A percentile compares a stretch with the other conserved stretches of the same genome.
Conservation (phyloP, 2,797 vertebrate species). For the Thaleichthys pacificus region DNA sequence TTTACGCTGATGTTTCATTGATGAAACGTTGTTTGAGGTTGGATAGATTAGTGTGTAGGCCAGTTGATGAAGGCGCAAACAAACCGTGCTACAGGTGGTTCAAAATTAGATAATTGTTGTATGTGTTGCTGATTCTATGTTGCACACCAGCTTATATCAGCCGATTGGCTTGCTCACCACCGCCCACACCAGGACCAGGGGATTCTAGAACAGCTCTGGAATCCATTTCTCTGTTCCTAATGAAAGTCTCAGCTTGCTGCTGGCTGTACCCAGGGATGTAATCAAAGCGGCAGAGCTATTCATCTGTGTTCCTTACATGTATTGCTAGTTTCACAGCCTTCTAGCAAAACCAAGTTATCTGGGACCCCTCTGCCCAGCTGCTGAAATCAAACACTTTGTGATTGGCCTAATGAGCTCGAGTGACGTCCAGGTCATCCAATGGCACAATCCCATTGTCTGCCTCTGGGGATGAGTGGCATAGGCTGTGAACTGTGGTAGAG, state of each 20-base stretch:
- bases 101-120: too few species aligned
- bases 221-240: constrained; percentile 28
- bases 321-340: constrained; percentile 22
- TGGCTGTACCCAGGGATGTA: constrained; percentile 25
- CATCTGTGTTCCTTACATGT: constrained; percentile 37
- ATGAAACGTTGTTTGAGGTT: too few species aligned
- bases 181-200: not conserved
- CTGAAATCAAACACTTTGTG: constrained; percentile 43
- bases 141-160: not conserved
- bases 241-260: constrained; percentile 24
- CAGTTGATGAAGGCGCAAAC: too few species aligned
- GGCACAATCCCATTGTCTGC: constrained; percentile 17
- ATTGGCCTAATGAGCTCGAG: constrained; percentile 38
- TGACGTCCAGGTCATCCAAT: constrained; percentile 42
- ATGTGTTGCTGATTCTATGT: not conserved
- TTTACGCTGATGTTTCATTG: too few species aligned
- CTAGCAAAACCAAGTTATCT: constrained; percentile 24
- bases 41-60: too few species aligned
- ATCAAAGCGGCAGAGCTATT: constrained; percentile 45
- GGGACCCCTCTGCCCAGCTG: constrained; percentile 30
- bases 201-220: not conserved
- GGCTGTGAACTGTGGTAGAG: constrained; percentile 54
- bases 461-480: constrained; percentile 47
- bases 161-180: not conserved
- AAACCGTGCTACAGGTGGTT: too few species aligned